Evolutionary conservation across 2,888 invertebrate genomes (phyloP).

Genomic region (Drosophila picticornis): DNA sequence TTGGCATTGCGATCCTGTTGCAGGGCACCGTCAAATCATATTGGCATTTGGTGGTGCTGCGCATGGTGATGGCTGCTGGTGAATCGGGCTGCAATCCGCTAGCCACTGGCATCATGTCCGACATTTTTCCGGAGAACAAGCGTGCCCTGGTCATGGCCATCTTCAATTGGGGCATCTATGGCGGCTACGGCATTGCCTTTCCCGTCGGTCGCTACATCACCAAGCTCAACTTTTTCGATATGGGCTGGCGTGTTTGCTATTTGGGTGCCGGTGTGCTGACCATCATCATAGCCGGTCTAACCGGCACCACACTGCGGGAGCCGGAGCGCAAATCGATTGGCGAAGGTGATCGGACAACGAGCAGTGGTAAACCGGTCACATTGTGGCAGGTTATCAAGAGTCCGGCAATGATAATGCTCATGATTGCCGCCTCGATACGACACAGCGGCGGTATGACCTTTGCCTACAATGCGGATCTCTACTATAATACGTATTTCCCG

Average conservation of each 20-base stretch:
- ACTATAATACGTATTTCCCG: slow-evolving; percentile 95
- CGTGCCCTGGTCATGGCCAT: slow-evolving; percentile 95
- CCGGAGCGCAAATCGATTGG: slow-evolving; percentile 91
- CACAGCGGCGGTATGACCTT: slow-evolving; percentile 96
- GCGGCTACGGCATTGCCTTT: slow-evolving; percentile 96
- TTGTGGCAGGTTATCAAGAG: slow-evolving; percentile 92
- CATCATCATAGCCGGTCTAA: slow-evolving; percentile 89
- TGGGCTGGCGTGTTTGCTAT: slow-evolving; percentile 94
- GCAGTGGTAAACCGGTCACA: slow-evolving; percentile 87
- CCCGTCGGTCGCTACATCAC: slow-evolving; percentile 95
- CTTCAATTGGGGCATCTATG: slow-evolving; percentile 98
- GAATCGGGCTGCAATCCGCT: slow-evolving; percentile 95
- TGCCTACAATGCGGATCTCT: slow-evolving; percentile 95
- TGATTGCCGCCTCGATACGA: slow-evolving; percentile 94
- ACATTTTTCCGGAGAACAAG: slow-evolving; percentile 92
- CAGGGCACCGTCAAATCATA: slow-evolving; percentile 94
- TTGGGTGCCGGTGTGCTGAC: slow-evolving; percentile 92
- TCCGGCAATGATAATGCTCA: slow-evolving; percentile 92
- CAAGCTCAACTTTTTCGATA: slow-evolving; percentile 89
- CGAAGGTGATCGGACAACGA: slow-evolving; percentile 86
- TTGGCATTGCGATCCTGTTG: slow-evolving; percentile 93
- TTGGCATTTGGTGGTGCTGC: slow-evolving; percentile 94
- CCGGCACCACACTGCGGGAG: slow-evolving; percentile 91
- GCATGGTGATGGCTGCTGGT: slow-evolving; percentile 95
- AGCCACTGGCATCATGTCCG: slow-evolving; percentile 93